phyloP scores from a whole-genome alignment of 1,140 invertebrate genomes.

The Drosophila triauraria region DNA sequence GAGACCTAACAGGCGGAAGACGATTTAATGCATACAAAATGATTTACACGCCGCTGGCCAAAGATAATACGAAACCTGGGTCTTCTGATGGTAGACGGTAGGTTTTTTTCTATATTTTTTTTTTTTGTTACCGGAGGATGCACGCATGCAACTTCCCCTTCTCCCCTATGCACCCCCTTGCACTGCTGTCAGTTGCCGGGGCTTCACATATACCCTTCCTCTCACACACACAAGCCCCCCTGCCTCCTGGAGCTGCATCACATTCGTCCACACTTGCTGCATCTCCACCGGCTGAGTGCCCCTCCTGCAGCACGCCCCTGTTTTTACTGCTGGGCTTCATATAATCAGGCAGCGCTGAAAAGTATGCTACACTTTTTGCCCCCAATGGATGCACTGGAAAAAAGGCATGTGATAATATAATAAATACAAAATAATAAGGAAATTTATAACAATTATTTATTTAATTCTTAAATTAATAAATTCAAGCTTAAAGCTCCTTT shows the following conservation, averaged over 20 bases:
- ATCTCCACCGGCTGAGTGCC: neutral
- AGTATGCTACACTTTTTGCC: slow-evolving; percentile 73
- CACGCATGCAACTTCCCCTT: slow-evolving; percentile 14
- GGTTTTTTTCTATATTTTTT: neutral
- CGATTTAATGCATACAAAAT: slow-evolving; percentile 84
- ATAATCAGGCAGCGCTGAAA: slow-evolving; percentile 79
- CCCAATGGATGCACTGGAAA: slow-evolving; percentile 36
- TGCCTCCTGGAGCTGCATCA: neutral
- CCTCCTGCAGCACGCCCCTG: neutral
- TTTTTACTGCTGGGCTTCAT: slow-evolving; percentile 46
- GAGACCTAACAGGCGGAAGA: slow-evolving; percentile 53
- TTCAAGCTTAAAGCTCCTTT: too few relatives aligned
- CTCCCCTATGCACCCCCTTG: neutral
- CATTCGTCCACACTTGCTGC: slow-evolving; percentile 29
- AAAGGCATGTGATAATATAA: neutral
- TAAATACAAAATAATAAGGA: neutral
- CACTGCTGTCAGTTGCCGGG: slow-evolving; percentile 14
- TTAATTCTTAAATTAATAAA: too few relatives aligned
- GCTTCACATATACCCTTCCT: neutral
- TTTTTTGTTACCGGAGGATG: slow-evolving; percentile 2
- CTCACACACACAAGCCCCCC: too few relatives aligned
- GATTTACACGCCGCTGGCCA: slow-evolving; percentile 83
- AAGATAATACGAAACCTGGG: slow-evolving; percentile 68
- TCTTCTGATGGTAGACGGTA: slow-evolving; percentile 1
- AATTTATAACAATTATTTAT: neutral